Conservation (phyloP, 2,797 vertebrate genomes). For the Perodicticus potto region DNA sequence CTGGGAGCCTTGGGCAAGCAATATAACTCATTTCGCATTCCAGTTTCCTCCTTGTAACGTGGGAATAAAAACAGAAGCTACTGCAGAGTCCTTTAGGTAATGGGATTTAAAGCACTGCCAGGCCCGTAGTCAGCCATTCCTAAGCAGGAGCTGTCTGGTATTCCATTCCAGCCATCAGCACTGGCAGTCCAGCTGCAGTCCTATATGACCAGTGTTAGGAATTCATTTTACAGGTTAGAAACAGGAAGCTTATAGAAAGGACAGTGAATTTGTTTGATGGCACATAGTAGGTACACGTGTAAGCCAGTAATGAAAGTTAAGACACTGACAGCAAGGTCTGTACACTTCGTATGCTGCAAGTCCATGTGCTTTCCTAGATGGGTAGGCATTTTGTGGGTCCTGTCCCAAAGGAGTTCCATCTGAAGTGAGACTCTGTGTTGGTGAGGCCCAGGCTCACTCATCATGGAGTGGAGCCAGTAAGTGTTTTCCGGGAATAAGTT, state of each 20-base stretch:
- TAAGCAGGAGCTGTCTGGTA: accelerated
- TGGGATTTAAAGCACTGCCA: neutral
- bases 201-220: neutral
- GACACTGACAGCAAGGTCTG: neutral
- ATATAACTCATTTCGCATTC: neutral
- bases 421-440: neutral
- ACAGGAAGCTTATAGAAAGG: neutral
- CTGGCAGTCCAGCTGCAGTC: neutral
- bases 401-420: neutral
- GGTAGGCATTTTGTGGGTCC: neutral
- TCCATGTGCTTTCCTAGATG: neutral
- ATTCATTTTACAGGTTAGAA: neutral
- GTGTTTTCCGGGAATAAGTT: neutral
- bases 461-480: neutral
- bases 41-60: neutral
- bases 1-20: neutral
- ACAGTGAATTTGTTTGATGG: neutral
- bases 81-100: neutral
- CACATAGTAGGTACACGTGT: neutral
- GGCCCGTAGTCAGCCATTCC: accelerated
- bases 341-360: neutral
- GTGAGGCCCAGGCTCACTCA: neutral
- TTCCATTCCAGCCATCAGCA: accelerated
- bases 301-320: neutral
- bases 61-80: neutral